These are phyloP conservation scores for Podabrus alpinus DNA, from an alignment of 2,888 invertebrate species.

Conservation along the genomic window DNA sequence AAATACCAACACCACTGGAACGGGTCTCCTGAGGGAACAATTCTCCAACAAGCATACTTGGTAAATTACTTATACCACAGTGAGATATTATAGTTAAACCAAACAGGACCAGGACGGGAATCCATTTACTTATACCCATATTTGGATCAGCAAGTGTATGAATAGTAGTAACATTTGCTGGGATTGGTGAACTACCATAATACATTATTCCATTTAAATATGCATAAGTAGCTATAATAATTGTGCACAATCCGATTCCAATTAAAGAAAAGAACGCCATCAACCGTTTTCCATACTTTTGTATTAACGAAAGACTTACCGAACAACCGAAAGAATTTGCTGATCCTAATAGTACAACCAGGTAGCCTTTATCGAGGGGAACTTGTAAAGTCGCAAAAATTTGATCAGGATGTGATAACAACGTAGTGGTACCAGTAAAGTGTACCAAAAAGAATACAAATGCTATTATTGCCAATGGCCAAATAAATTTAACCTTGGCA, in stretches of 20 bases:
- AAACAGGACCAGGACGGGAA: conserved; percentile 70
- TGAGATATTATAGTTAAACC: conserved; percentile 71
- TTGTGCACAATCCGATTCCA: conserved; percentile 68
- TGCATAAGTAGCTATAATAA: conserved; percentile 64
- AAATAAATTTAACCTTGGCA: conserved; percentile 64
- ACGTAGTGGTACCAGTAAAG: conserved; percentile 75
- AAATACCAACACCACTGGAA: conserved; percentile 72
- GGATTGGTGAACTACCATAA: not conserved
- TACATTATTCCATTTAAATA: conserved; percentile 42
- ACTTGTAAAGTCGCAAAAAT: conserved; percentile 74
- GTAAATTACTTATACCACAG: conserved; percentile 70
- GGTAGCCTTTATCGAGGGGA: conserved; percentile 76
- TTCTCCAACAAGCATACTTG: conserved; percentile 83
- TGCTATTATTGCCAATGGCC: conserved; percentile 69
- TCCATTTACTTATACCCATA: conserved; percentile 57
- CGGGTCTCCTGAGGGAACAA: conserved; percentile 72
- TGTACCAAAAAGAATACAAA: conserved; percentile 73
- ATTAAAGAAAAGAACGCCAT: conserved; percentile 69
- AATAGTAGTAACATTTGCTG: not conserved
- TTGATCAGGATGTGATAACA: conserved; percentile 74
- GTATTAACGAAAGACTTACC: conserved; percentile 69
- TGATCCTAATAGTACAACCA: conserved; percentile 72
- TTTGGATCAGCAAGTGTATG: not conserved
- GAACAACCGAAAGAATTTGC: conserved; percentile 71
- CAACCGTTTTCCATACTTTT: conserved; percentile 73